Conservation (phyloP, 1,140 invertebrate genomes). For the Drosophila navojoa region DNA sequence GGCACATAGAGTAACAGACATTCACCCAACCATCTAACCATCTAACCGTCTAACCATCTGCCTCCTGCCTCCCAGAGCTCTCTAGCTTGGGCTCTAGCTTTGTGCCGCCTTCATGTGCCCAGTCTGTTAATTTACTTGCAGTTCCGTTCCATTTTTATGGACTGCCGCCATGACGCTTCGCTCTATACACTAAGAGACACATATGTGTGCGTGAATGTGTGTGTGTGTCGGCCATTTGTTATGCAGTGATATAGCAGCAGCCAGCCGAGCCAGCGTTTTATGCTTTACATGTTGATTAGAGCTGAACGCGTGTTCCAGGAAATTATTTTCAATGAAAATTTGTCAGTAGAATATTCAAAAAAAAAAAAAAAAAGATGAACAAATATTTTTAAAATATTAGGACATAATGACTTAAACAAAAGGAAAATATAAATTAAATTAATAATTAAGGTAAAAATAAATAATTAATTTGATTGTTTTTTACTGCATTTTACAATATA, state of each 20-base stretch:
- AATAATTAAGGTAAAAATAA: too few relatives aligned
- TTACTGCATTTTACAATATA: too few relatives aligned
- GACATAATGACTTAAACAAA: too few relatives aligned
- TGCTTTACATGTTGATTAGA: conserved; percentile 64
- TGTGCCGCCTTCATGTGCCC: conserved; percentile 55
- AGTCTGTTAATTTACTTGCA: conserved; percentile 81
- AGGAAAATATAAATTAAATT: too few relatives aligned
- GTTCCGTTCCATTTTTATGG: conserved; percentile 82
- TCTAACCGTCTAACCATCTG: not conserved
- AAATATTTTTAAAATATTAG: not conserved
- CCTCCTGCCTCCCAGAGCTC: not conserved
- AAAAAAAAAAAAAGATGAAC: not conserved
- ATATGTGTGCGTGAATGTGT: conserved; percentile 18
- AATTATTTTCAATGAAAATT: not conserved
- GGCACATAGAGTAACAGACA: conserved; percentile 33
- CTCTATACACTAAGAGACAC: conserved; percentile 2
- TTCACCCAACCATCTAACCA: conserved; percentile 6
- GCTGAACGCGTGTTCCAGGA: conserved; percentile 43
- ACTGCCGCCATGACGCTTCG: conserved; percentile 66
- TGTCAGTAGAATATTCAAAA: not conserved
- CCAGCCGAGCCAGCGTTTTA: conserved; percentile 57
- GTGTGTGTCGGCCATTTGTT: conserved; percentile 67
- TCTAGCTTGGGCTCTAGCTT: conserved; percentile 37
- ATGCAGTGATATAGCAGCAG: conserved; percentile 75
- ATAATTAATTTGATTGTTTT: too few relatives aligned